Percentiles rank a stretch among this genome's conserved stretches.
Conservation (phyloP, 2,113 vertebrate species). For the Onychostoma macrolepis region DNA sequence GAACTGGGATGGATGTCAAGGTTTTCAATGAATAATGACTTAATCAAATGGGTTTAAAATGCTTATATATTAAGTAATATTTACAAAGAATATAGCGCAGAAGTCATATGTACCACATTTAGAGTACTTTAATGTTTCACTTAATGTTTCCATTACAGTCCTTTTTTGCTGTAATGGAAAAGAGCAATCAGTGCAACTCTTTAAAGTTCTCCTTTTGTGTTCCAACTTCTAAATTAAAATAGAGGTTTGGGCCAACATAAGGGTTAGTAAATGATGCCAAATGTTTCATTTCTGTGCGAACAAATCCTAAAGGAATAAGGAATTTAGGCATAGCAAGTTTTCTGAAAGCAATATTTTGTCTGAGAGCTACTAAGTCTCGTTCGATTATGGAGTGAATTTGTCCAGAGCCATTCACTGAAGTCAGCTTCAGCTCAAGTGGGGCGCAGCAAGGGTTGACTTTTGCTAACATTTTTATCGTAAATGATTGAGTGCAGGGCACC, state of each 20-base stretch:
- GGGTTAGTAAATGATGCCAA: background rate
- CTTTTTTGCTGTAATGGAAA: background rate
- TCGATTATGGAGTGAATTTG: background rate
- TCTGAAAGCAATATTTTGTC: background rate
- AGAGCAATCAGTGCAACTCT: background rate
- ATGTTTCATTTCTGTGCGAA: background rate
- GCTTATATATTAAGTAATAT: background rate
- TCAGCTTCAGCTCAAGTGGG: constrained; percentile 8
- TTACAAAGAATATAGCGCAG: background rate
- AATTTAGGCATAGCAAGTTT: background rate
- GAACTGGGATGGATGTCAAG: background rate
- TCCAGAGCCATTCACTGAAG: background rate
- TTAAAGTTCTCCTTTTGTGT: background rate
- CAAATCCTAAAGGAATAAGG: background rate
- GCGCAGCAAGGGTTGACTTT: background rate
- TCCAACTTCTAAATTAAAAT: background rate
- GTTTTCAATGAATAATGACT: background rate
- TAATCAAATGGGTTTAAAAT: background rate
- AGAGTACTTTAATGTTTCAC: background rate
- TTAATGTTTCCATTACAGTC: no score
- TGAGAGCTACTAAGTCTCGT: background rate
- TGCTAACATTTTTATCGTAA: constrained; percentile 2
- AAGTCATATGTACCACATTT: background rate
- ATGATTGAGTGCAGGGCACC: constrained; percentile 16
- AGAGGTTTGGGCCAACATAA: background rate